Evolutionary conservation across 2,888 invertebrate genomes (phyloP).

Genomic region (Ophioninae sp.): DNA sequence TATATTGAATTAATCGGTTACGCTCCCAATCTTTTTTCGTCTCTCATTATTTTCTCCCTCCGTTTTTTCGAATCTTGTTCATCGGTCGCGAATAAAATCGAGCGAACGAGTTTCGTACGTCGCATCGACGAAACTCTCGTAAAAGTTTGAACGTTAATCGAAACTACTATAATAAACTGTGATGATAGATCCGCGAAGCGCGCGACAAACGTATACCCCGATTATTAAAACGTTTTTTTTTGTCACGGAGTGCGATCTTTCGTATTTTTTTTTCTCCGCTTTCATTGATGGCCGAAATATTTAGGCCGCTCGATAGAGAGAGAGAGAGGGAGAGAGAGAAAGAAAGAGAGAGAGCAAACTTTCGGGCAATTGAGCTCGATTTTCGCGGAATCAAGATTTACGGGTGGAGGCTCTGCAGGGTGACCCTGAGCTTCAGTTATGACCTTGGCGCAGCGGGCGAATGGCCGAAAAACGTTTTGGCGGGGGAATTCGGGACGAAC

Average conservation of each 20-base stretch:
- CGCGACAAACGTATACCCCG: conserved; percentile 54
- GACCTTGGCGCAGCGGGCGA: conserved; percentile 75
- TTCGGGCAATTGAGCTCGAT: conserved; percentile 5
- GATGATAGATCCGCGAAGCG: conserved; percentile 67
- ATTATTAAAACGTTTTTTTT: conserved; percentile 66
- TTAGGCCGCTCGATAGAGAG: conserved; percentile 33
- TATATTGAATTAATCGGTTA: conserved; percentile 64
- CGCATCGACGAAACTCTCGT: conserved; percentile 37
- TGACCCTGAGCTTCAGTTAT: conserved; percentile 71
- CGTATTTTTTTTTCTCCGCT: conserved; percentile 16
- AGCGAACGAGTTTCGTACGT: conserved; percentile 23
- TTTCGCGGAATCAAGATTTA: neutral
- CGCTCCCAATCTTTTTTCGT: conserved; percentile 2
- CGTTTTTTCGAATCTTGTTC: conserved; percentile 3
- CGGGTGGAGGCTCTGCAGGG: too few relatives aligned
- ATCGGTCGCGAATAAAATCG: conserved; percentile 49
- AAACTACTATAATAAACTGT: conserved; percentile 65
- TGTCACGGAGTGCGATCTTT: conserved; percentile 40
- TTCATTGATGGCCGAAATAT: neutral
- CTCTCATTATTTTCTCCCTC: neutral
- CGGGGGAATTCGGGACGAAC: conserved; percentile 61
- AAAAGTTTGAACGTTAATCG: conserved; percentile 55
- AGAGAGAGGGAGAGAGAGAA: conserved; percentile 15
- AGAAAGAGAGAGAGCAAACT: neutral
- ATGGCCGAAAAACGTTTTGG: conserved; percentile 73